Evolutionary conservation across 2,113 vertebrate genomes (phyloP), one percentile per base, ranked within the genome.

Genomic region (Andinoacara biseriatus): DNA sequence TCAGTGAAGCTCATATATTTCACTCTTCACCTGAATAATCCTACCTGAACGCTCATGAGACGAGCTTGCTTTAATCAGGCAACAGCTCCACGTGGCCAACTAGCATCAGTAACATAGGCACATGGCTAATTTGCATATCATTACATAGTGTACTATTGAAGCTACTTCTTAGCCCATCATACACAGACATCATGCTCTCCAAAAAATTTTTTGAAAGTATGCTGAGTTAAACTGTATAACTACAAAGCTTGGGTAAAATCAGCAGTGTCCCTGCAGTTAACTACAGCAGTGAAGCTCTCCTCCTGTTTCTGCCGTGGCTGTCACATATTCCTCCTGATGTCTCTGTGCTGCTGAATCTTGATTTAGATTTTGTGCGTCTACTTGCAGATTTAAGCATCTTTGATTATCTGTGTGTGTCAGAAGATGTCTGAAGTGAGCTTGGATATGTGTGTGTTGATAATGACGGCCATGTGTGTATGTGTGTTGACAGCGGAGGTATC

Each of bases 401-500:
- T 56, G 3, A 24, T 49, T 18, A 24, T 61, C 52, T 54, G 31
- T 65, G 74, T 74, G 74, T 67, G 74, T 65, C 52, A n/a, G 31
- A 26, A 46, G 26, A 60, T 52, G 65, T 60, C 57, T 81, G 29
- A 35, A 38, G 18, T 72, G 52, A 80, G 7, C 14, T 18, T 46
- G 43, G 31, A 18, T 40, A 14, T 67, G 31, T 57, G 22, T 5
- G 24, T 35, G 8, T 80, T n/a, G 3, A 29, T 54, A 31, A 52
- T 57, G 31, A 59, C 31, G 29, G 14, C 18, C 2, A 43, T 60
- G 62, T 69, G 6, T 78, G 20, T 56, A 52, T 76, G 74, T 52
- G 81, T 72, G 46, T 52, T 72, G 62, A 80, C 74, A 79, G 74
- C 81, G 85, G 87, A 86, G 82, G 83, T 88, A 78, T 83, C 63